Percentiles rank a stretch among this genome's conserved stretches.
These are phyloP conservation scores for Casuarius casuarius DNA, from an alignment of 2,113 vertebrate genomes.

Conservation along the genomic window DNA sequence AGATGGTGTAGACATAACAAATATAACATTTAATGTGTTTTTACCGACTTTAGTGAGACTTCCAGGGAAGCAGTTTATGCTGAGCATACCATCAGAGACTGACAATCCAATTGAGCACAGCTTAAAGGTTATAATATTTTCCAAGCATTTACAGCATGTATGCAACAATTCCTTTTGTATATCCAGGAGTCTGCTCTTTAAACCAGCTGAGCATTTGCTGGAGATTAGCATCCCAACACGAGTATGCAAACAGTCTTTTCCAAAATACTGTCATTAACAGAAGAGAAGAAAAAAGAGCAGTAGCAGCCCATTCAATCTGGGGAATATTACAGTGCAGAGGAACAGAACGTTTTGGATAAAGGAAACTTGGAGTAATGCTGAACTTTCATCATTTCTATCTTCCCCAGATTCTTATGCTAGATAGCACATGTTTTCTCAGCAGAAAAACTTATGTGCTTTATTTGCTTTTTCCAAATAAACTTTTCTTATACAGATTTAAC, in stretches of 20 bases:
- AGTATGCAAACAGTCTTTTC: neutral
- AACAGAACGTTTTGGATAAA: neutral
- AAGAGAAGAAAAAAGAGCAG: neutral
- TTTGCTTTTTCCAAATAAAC: neutral
- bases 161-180: neutral
- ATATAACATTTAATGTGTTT: neutral
- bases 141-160: neutral
- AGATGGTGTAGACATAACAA: neutral
- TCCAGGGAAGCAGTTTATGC: neutral
- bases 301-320: neutral
- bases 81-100: neutral
- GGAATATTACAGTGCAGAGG: neutral
- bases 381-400: neutral
- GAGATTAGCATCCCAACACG: neutral
- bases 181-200: neutral
- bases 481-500: neutral
- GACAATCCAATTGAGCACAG: neutral
- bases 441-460: neutral
- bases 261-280: neutral
- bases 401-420: neutral
- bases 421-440: neutral
- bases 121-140: neutral
- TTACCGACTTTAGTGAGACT: neutral
- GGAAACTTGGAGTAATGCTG: neutral
- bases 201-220: neutral